Percentiles rank a stretch among this genome's conserved stretches.
phyloP scores from a whole-genome alignment of 1,140 invertebrate species.

The Orussus abietinus region DNA sequence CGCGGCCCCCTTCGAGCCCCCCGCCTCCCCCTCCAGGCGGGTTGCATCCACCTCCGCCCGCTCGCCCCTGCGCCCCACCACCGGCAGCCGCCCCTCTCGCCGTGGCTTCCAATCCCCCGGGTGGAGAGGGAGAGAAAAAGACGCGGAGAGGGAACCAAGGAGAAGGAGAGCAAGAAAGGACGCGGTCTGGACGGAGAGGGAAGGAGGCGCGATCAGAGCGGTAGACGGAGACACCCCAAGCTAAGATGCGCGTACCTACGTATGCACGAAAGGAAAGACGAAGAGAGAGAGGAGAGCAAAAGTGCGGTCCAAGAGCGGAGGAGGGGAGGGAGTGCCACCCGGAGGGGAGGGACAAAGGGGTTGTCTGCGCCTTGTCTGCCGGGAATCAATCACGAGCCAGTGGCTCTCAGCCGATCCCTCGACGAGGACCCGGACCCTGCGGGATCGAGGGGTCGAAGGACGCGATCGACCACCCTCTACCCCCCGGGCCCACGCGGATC shows the following conservation, averaged over 20 bases:
- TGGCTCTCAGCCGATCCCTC: constrained; percentile 30
- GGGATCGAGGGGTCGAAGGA: too few relatives aligned
- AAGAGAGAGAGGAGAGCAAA: constrained; percentile 19
- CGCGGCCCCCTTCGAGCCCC: constrained; percentile 28
- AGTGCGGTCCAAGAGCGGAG: constrained; percentile 20
- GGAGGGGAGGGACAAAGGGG: constrained; percentile 29
- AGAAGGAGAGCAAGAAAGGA: constrained; percentile 13
- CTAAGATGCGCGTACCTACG: neutral
- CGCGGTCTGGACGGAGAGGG: constrained; percentile 9
- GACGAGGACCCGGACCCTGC: neutral
- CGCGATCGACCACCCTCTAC: too few relatives aligned
- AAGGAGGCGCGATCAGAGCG: constrained; percentile 6
- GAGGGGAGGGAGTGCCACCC: constrained; percentile 10
- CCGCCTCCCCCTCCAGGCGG: constrained; percentile 12
- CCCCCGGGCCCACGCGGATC: neutral
- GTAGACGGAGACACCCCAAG: constrained; percentile 2
- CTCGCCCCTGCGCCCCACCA: constrained; percentile 13
- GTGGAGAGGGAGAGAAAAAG: constrained; percentile 22
- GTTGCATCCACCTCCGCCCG: constrained; percentile 10
- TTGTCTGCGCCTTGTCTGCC: constrained; percentile 48
- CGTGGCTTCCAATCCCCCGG: constrained; percentile 18
- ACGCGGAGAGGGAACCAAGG: constrained; percentile 16
- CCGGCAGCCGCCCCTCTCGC: constrained; percentile 22
- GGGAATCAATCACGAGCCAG: constrained; percentile 46
- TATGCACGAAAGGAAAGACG: constrained; percentile 1